Evolutionary conservation across 1,140 invertebrate genomes (phyloP).

Genomic region (Apis florea): DNA sequence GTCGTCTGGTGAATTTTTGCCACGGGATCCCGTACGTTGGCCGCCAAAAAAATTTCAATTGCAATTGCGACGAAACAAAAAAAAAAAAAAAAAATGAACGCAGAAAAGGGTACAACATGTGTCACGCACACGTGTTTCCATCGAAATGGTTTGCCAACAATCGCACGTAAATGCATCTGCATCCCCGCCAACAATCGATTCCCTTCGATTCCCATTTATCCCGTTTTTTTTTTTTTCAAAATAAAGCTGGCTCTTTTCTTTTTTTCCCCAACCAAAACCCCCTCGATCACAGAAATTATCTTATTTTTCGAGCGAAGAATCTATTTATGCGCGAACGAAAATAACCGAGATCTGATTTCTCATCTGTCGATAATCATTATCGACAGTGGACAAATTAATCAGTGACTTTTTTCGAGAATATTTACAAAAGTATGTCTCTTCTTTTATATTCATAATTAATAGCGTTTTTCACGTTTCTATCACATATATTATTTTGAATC

Average conservation of each 20-base stretch:
- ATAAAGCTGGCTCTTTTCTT: neutral
- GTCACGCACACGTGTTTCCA: neutral
- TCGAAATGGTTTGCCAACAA: neutral
- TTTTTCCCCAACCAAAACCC: neutral
- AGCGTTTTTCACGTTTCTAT: too few species aligned
- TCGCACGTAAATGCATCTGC: neutral
- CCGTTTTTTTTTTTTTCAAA: too few species aligned
- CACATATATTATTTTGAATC: too few species aligned
- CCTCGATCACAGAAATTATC: neutral
- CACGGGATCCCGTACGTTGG: too few species aligned
- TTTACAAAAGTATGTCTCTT: too few species aligned
- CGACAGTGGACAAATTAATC: neutral
- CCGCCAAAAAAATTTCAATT: neutral
- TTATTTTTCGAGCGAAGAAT: neutral
- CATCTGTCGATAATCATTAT: conserved; percentile 1
- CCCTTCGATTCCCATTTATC: neutral
- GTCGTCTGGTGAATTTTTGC: too few species aligned
- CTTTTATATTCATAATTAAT: too few species aligned
- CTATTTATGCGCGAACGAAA: conserved; percentile 3
- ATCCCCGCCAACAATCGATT: neutral
- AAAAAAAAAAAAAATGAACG: neutral
- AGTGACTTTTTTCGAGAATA: too few species aligned
- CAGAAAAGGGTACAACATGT: neutral
- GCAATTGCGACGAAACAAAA: neutral
- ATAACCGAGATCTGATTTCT: neutral